These are phyloP conservation scores for Phorcus lineatus DNA, from an alignment of 2,888 invertebrate genomes.

Conservation along the genomic window DNA sequence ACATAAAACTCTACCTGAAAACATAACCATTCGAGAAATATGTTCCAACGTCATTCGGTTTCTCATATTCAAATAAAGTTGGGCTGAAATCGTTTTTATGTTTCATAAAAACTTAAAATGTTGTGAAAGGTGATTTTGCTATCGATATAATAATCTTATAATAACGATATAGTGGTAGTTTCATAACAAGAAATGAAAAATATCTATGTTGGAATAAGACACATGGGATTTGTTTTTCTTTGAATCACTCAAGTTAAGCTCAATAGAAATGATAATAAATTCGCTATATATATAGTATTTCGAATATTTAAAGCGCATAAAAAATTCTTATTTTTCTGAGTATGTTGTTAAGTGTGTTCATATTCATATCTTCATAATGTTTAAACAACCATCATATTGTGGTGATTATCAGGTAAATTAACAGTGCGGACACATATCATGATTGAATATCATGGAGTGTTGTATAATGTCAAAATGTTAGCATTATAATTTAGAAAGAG, in stretches of 20 bases:
- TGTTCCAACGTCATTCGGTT: too few species aligned
- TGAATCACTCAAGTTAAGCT: not conserved
- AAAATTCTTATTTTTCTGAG: not conserved
- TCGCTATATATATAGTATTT: not conserved
- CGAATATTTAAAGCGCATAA: not conserved
- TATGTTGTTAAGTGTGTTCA: not conserved
- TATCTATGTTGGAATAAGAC: not conserved
- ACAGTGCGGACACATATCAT: not conserved
- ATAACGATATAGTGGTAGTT: too few species aligned
- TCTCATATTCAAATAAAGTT: too few species aligned
- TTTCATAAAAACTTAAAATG: too few species aligned
- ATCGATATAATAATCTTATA: too few species aligned
- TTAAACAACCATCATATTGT: not conserved
- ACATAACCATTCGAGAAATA: too few species aligned
- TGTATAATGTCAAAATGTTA: not conserved
- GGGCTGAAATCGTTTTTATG: too few species aligned
- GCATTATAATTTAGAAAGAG: not conserved
- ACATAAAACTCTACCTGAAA: too few species aligned
- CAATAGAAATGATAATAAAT: not conserved
- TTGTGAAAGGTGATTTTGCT: too few species aligned
- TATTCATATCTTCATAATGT: not conserved
- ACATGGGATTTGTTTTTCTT: not conserved
- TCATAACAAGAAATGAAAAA: not conserved
- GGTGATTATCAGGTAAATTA: not conserved
- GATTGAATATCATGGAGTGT: not conserved